phyloP scores from a whole-genome alignment of 1,140 invertebrate species.

The Bombus superbus region DNA sequence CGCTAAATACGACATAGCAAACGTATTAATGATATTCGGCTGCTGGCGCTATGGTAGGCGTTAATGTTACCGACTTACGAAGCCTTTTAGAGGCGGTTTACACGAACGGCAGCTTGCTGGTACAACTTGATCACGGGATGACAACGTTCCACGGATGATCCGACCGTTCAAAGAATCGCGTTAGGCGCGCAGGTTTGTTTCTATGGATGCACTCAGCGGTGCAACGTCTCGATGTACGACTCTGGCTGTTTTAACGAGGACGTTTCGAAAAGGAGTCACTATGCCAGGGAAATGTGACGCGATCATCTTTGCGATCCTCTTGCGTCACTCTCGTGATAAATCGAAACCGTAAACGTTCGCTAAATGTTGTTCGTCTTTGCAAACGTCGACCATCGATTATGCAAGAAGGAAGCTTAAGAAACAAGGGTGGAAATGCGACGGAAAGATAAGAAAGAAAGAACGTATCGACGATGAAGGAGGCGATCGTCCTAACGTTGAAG shows the following conservation, averaged over 20 bases:
- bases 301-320: not conserved
- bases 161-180: slow-evolving; percentile 22
- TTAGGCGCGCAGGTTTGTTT: slow-evolving; percentile 19
- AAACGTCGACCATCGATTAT: not conserved
- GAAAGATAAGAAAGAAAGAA: not conserved
- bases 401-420: not conserved
- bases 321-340: slow-evolving; percentile 17
- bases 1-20: no score
- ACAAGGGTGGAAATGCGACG: not conserved
- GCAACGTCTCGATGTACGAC: no score
- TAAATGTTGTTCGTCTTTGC: not conserved
- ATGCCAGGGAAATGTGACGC: not conserved
- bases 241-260: not conserved
- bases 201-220: not conserved
- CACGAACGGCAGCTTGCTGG: slow-evolving; percentile 6
- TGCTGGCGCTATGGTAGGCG: not conserved
- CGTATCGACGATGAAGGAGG: not conserved
- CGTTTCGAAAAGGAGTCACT: not conserved
- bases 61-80: slow-evolving; percentile 32
- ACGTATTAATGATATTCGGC: not conserved
- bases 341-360: not conserved
- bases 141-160: slow-evolving; percentile 27
- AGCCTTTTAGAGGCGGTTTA: slow-evolving; percentile 16
- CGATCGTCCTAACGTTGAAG: not conserved
- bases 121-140: slow-evolving; percentile 36